phyloP scores from a whole-genome alignment of 1,140 invertebrate genomes.

The Caenorhabditis latens region DNA sequence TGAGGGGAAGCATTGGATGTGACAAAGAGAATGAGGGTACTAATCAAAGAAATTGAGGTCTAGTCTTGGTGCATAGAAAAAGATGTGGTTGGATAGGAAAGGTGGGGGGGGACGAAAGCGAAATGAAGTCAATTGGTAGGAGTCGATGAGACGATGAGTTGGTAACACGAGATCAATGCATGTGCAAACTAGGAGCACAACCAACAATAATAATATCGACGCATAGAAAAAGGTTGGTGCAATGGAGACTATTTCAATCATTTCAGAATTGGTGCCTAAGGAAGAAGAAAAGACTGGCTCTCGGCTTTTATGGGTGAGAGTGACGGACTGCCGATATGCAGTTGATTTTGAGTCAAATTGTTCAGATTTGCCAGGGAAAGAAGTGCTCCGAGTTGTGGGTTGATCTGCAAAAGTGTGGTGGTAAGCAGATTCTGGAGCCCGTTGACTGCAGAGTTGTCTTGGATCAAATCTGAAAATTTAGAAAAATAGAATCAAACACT shows the following conservation, averaged over 20 bases:
- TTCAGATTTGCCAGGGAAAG: slow-evolving; percentile 16
- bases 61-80: slow-evolving; percentile 52
- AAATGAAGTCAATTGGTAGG: slow-evolving; percentile 35
- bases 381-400: slow-evolving; percentile 33
- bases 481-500: neutral
- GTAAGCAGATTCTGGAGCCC: slow-evolving; percentile 18
- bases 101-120: neutral
- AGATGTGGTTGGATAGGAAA: slow-evolving; percentile 1
- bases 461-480: slow-evolving; percentile 8
- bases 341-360: neutral
- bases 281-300: slow-evolving; percentile 50
- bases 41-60: slow-evolving; percentile 50
- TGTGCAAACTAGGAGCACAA: slow-evolving; percentile 53
- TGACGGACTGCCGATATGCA: neutral
- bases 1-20: neutral
- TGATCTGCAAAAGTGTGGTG: slow-evolving; percentile 16
- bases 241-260: slow-evolving; percentile 13
- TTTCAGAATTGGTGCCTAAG: slow-evolving; percentile 34
- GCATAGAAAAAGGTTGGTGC: slow-evolving; percentile 29
- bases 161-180: slow-evolving; percentile 50
- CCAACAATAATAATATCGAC: slow-evolving; percentile 52
- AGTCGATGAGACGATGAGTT: slow-evolving; percentile 52
- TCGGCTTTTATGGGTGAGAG: slow-evolving; percentile 34
- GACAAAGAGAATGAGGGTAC: neutral
- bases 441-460: neutral